These are phyloP conservation scores for Microctonus aethiopoides DNA, from an alignment of 2,888 invertebrate genomes.

Conservation along the genomic window DNA sequence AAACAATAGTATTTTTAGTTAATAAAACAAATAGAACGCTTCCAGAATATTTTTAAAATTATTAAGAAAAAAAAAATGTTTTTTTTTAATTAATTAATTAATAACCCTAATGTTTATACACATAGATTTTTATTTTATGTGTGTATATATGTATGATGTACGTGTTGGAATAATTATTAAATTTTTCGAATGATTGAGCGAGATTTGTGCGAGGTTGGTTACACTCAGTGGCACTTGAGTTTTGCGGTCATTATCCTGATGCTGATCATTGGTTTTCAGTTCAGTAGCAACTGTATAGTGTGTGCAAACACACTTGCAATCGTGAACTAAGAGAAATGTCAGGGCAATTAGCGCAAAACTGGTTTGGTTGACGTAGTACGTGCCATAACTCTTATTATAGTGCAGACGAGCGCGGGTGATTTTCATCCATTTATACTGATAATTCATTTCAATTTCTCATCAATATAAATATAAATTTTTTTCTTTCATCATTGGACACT, in stretches of 20 bases:
- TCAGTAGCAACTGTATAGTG: not conserved
- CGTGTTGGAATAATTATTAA: not conserved
- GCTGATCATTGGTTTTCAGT: conserved; percentile 22
- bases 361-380: conserved; percentile 45
- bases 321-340: conserved; percentile 42
- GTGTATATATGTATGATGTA: not conserved
- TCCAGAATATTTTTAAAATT: no score
- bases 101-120: no score
- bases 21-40: no score
- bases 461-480: not conserved
- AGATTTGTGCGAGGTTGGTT: conserved; percentile 39
- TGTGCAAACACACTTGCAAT: conserved; percentile 18
- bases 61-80: no score
- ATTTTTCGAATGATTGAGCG: conserved; percentile 21
- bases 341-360: conserved; percentile 54
- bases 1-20: no score
- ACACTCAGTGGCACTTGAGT: conserved; percentile 37
- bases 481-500: not conserved
- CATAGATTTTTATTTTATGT: not conserved
- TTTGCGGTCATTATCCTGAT: conserved; percentile 46
- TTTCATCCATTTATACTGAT: conserved; percentile 22
- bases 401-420: conserved; percentile 21
- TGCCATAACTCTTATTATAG: conserved; percentile 34
- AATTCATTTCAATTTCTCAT: conserved; percentile 17
- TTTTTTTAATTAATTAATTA: no score